Base-by-base conservation (phyloP, 2,113 vertebrate genomes). In the Nyctereutes procyonoides region DNA sequence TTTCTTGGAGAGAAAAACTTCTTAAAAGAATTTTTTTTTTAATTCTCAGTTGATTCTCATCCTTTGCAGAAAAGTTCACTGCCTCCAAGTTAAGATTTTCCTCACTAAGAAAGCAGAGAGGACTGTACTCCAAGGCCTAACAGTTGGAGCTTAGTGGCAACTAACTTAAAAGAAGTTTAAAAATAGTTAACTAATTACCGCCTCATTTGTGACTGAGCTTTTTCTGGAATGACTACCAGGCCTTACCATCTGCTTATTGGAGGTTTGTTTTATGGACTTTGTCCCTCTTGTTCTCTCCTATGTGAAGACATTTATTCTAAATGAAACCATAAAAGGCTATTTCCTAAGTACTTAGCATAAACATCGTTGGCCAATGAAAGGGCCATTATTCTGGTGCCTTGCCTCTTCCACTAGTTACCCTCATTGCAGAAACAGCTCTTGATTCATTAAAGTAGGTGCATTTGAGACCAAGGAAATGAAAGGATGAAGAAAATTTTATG, bases 1-100 rank as follows among this genome's bases (percentile, higher is more conserved):
- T 95, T 91, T 90, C 73, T 65, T 94, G n/a, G 43, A 86, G 38
- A 87, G 74, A 56, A 94, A 95, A 63, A 90, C 24, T 85, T 91
- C 16, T 92, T 88, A 30, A 90, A 94, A 94, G 30, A 8, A 32
- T 79, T 48, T 81, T 30, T 32, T 43, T 1, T 0, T 43, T 43
- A 38, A 56, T 26, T n/a, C 79, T 91, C 51, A 80, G 8, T 60
- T 88, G 53, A 88, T 6, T 63, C 48, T 87, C 65, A 14, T 35
- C 48, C 88, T 95, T 92, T 87, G 94, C 35, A 89, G 51, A 93
- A 94, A 83, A 22, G 4, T 32, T 22, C 32, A 24, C 56, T 83
- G 26, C 7, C 24, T 28, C 20, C 1, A 12, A 48, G 4, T 48
- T 35, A 63, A 88, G 13, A 16, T 19, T 96, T 90, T 48, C 43